A percentile compares a stretch with the other conserved stretches of the same genome.
Evolutionary conservation across 2,888 invertebrate genomes (phyloP).

Genomic region (Drosophila flavopinicola): DNA sequence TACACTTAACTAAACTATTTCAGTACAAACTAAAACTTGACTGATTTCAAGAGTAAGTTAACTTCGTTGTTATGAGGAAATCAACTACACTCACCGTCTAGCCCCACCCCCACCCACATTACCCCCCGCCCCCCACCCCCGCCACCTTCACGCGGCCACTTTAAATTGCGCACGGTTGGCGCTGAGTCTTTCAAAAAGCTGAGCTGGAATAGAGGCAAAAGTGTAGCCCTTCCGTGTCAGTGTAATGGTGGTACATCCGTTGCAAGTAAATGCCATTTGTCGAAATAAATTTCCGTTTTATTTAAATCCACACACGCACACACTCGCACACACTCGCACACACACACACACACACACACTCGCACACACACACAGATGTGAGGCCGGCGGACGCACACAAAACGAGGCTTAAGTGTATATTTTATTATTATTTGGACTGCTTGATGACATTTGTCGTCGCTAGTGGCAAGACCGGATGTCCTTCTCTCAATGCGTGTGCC

Average conservation of each 20-base stretch:
- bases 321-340: slow-evolving; percentile 6
- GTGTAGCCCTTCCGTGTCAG: slow-evolving; percentile 74
- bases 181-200: slow-evolving; percentile 36
- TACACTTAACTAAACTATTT: no score
- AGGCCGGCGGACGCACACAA: slow-evolving; percentile 51
- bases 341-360: slow-evolving; percentile 27
- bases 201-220: slow-evolving; percentile 38
- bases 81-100: no score
- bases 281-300: slow-evolving; percentile 80
- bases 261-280: slow-evolving; percentile 80
- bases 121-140: no score
- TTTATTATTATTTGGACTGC: slow-evolving; percentile 79
- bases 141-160: slow-evolving; percentile 18
- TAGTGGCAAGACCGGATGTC: slow-evolving; percentile 75
- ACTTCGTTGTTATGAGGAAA: slow-evolving; percentile 10
- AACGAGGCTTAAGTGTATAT: slow-evolving; percentile 79
- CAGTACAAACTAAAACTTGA: no score
- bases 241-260: slow-evolving; percentile 78
- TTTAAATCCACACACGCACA: slow-evolving; percentile 74
- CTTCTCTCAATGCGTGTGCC: slow-evolving; percentile 38
- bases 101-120: not conserved
- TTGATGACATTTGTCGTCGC: slow-evolving; percentile 79
- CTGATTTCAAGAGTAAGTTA: not conserved
- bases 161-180: slow-evolving; percentile 70
- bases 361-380: slow-evolving; percentile 32